Percentiles rank a stretch among this genome's conserved stretches.
These are phyloP conservation scores for Stomatorhinus walkeri DNA, from an alignment of 2,797 vertebrate genomes.

Conservation along the genomic window DNA sequence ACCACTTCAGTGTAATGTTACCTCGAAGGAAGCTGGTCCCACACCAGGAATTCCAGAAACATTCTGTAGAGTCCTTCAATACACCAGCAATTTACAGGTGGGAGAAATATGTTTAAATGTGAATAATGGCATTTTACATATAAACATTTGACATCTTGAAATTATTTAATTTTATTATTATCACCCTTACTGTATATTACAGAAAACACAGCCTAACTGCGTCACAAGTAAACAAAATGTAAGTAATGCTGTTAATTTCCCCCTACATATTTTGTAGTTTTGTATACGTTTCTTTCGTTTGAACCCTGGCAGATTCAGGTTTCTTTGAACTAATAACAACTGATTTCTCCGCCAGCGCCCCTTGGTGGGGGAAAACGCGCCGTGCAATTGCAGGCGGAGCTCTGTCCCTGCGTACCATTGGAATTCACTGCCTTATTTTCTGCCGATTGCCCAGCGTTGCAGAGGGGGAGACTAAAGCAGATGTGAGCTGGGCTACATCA, in stretches of 20 bases:
- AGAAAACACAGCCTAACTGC: neutral
- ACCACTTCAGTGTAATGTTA: neutral
- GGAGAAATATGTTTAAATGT: neutral
- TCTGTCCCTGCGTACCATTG: constrained; percentile 50
- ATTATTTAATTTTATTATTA: neutral
- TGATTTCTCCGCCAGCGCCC: constrained; percentile 31
- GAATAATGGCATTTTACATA: neutral
- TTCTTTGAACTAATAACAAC: neutral
- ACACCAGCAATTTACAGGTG: neutral
- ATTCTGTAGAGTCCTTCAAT: neutral
- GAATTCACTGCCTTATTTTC: constrained; percentile 43
- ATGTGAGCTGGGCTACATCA: constrained; percentile 56
- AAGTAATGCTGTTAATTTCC: neutral
- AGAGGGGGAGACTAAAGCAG: constrained; percentile 51
- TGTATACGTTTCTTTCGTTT: neutral
- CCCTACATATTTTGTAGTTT: neutral
- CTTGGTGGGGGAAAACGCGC: constrained; percentile 38
- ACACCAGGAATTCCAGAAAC: neutral
- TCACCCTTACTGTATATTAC: neutral
- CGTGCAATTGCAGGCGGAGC: constrained; percentile 65
- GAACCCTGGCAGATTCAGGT: neutral
- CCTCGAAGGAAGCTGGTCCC: neutral
- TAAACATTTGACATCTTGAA: neutral
- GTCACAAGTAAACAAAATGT: neutral
- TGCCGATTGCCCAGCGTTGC: constrained; percentile 41